A percentile compares a stretch with the other conserved stretches of the same genome.
Evolutionary conservation across 2,888 invertebrate genomes (phyloP).

Genomic region (Rhagonycha lutea): DNA sequence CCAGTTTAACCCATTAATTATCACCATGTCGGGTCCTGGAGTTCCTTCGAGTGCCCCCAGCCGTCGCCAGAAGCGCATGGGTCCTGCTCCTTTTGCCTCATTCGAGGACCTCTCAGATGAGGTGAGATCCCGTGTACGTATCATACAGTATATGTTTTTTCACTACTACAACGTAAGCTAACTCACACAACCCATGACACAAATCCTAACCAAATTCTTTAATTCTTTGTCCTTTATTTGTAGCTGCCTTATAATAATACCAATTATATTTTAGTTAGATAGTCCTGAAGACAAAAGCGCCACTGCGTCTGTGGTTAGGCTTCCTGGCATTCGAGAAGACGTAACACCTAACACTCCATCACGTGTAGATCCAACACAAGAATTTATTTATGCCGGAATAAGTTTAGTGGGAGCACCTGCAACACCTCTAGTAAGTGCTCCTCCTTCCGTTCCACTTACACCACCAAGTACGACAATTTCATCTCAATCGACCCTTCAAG

Average conservation of each 20-base stretch:
- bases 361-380: slow-evolving; percentile 22
- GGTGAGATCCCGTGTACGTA: slow-evolving; percentile 69
- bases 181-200: slow-evolving; percentile 9
- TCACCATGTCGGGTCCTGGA: slow-evolving; percentile 47
- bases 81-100: slow-evolving; percentile 92
- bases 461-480: slow-evolving; percentile 42
- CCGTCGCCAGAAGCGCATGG: slow-evolving; percentile 74
- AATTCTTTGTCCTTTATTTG: not conserved
- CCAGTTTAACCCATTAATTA: slow-evolving; percentile 44
- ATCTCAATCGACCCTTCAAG: slow-evolving; percentile 40
- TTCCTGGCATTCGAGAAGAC: slow-evolving; percentile 63
- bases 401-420: slow-evolving; percentile 48
- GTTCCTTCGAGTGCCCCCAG: slow-evolving; percentile 39
- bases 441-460: slow-evolving; percentile 31
- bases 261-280: slow-evolving; percentile 56
- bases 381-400: slow-evolving; percentile 45
- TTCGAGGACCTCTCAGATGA: slow-evolving; percentile 90
- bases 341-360: slow-evolving; percentile 47
- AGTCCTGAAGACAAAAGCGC: slow-evolving; percentile 60
- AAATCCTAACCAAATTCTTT: slow-evolving; percentile 2
- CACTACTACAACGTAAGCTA: slow-evolving; percentile 15
- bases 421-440: slow-evolving; percentile 37
- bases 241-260: not conserved
- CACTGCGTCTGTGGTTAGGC: slow-evolving; percentile 57
- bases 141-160: slow-evolving; percentile 40